These are phyloP conservation scores for Ondatra zibethicus DNA, from an alignment of 2,113 vertebrate genomes.

Conservation along the genomic window DNA sequence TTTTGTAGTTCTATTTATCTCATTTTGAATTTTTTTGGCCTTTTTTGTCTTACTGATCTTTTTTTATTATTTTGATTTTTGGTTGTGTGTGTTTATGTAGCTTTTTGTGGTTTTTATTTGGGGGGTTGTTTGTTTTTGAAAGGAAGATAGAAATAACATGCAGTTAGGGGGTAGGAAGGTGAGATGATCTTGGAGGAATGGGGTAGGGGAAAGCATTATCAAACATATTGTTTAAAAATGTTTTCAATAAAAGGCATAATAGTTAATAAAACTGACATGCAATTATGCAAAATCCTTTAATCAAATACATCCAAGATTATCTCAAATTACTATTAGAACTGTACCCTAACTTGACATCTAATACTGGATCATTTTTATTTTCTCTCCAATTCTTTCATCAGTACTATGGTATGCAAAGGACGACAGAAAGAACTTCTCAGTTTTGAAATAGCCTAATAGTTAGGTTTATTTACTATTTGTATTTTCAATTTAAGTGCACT, in stretches of 20 bases:
- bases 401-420: background rate
- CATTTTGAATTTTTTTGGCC: background rate
- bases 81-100: background rate
- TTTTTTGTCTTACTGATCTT: background rate
- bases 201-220: background rate
- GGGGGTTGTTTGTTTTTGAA: background rate
- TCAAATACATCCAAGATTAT: background rate
- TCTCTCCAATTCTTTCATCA: background rate
- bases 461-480: background rate
- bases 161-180: background rate
- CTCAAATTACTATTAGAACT: background rate
- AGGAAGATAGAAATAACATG: background rate
- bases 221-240: background rate
- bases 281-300: background rate
- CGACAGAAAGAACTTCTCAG: background rate
- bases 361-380: background rate
- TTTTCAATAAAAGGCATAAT: background rate
- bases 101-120: background rate
- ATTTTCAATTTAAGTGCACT: background rate
- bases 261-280: background rate
- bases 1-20: background rate
- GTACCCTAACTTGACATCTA: background rate
- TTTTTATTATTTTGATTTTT: background rate
- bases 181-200: background rate
- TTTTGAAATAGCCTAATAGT: constrained; percentile 7